Base-by-base conservation (phyloP, 1,140 invertebrate species). In the Ostrea denselamellosa region DNA sequence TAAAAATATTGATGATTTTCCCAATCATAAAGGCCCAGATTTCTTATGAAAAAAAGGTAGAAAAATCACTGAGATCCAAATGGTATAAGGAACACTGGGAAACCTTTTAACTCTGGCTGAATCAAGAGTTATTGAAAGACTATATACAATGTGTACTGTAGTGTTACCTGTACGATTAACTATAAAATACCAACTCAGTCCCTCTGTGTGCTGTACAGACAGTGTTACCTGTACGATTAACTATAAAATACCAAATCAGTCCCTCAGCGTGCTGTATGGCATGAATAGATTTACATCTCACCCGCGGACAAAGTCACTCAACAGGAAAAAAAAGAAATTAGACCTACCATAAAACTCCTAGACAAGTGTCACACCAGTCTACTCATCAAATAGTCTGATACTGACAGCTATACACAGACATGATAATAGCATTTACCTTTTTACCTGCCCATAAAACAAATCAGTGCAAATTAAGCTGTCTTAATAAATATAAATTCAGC, bases 391-490 rank as follows among this genome's bases (percentile, higher is more conserved):
- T 25, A 44, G 34, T 44, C 14, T 25, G 28, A 10, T 12, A 34
- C 22, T 77, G 68, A 34, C 68, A 77, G 68, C 9, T 34, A 62
- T n/a, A 62, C 58, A 62, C 58, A 62, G n/a, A 62, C 10, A 62
- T 62, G 14, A 62, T 62, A n/a, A 62, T 62, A 62, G 14, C 58
- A 44, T 44, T 44, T 44, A 44, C 34, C 34, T 44, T 44, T 44
- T 44, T 44, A 62, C 58, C 58, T 62, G 58, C n/a, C 58, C 12
- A 7, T 62, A 62, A 12, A 62, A 62, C 58, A 62, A 34, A 77
- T 77, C 28, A 34, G 12, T 44, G 68, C 68, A 77, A 77, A 77
- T 77, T 77, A 77, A 10, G 12, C 68, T 77, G 68, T 77, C 68
- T 28, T 28, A 34, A 77, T 77, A 10, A 28, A 28, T 77, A 77